These are phyloP conservation scores for Mythimna loreyi DNA, from an alignment of 2,888 invertebrate species.

Conservation along the genomic window DNA sequence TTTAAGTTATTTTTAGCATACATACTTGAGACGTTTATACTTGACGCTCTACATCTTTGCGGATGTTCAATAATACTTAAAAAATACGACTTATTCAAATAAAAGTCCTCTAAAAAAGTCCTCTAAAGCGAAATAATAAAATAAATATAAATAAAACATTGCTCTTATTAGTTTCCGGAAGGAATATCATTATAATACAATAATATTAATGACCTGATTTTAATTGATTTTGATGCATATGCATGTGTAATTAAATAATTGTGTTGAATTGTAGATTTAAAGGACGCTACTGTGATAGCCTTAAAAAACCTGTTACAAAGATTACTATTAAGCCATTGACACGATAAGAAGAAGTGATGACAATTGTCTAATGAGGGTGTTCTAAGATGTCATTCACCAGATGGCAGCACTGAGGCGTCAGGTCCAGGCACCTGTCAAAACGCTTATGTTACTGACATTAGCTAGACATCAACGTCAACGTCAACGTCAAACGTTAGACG, in stretches of 20 bases:
- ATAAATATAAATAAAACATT: neutral
- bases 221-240: slow-evolving; percentile 20
- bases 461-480: too few species aligned
- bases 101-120: neutral
- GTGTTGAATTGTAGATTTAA: neutral
- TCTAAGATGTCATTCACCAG: too few species aligned
- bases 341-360: too few species aligned
- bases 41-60: neutral
- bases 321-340: neutral
- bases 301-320: neutral
- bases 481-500: too few species aligned
- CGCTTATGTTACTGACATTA: too few species aligned
- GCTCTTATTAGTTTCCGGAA: slow-evolving; percentile 5
- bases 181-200: neutral
- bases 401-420: too few species aligned
- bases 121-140: neutral
- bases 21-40: slow-evolving; percentile 1
- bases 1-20: neutral
- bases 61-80: neutral
- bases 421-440: too few species aligned
- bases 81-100: neutral
- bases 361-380: too few species aligned
- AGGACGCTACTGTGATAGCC: neutral
- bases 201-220: neutral
- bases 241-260: slow-evolving; percentile 4